Evolutionary conservation across 2,888 invertebrate species (phyloP), one percentile per base, ranked within the genome.

Genomic region (Nycteola revayana): DNA sequence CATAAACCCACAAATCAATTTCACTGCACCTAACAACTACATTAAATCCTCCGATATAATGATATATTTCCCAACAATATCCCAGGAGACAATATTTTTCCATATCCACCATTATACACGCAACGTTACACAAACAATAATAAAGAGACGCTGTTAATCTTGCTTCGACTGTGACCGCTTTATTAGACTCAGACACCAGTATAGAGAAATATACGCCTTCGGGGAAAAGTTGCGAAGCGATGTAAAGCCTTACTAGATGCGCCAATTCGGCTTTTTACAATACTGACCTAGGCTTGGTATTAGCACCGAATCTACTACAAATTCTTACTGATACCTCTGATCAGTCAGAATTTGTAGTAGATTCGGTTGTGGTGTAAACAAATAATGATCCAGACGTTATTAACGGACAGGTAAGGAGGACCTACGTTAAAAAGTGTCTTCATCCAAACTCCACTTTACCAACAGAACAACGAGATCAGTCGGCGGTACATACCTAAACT

Each of bases 161-260:
- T 83, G 75, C 77, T 86, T 85, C 85, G 85, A 83, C 75, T 82
- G 78, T 76, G 85, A 83, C 84, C 86, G 75, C 82, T 87, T 85
- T 86, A 86, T 87, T 86, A 86, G 82, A 82, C 74, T 71, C 66
- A 64, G 79, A 77, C 79, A 74, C 70, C 66, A 59, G 63, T 81
- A 83, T 80, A 70, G 81, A 83, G 83, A 84, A 81, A 84, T 86
- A 84, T 85, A 79, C 66, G 77, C 74, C 81, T 72, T 73, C 56
- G 34, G 80, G 81, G 82, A 81, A 80, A 84, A 82, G 71, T 83
- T 79, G 44, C 21, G 9, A 28, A 79, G 43, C 21, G 9, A 28
- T 35, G 7, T 3, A 6, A 60, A 60, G 39, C 10, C 46, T 22
- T 7, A 32, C 68, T 73, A 36, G 77, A 81, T 56, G 44, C 27